Evolutionary conservation across 2,888 invertebrate genomes (phyloP).

Genomic region (Amblyjoppa proteus): DNA sequence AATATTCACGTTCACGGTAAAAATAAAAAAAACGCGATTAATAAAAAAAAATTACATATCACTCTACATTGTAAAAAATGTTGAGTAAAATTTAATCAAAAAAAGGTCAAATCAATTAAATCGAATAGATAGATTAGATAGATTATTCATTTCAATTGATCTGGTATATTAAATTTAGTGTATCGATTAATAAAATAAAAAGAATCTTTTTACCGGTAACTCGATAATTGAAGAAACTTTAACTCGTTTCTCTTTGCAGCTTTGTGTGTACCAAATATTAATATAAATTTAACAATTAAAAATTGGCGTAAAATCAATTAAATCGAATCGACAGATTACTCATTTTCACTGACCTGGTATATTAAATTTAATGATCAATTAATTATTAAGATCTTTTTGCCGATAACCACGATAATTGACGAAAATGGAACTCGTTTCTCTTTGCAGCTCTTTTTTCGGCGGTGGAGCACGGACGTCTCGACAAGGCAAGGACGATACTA

Average conservation of each 20-base stretch:
- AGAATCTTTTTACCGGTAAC: too few relatives aligned
- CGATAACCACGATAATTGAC: too few relatives aligned
- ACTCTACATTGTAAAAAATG: not conserved
- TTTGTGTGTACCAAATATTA: slow-evolving; percentile 82
- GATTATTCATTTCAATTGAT: slow-evolving; percentile 10
- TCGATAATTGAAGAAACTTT: too few relatives aligned
- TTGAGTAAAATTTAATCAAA: too few relatives aligned
- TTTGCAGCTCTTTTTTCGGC: slow-evolving; percentile 96
- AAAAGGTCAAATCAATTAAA: too few relatives aligned
- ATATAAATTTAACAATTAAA: too few relatives aligned
- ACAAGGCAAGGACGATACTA: slow-evolving; percentile 95
- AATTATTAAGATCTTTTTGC: too few relatives aligned
- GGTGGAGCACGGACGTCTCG: slow-evolving; percentile 97
- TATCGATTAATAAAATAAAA: not conserved
- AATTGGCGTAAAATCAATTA: too few relatives aligned
- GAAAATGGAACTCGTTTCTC: slow-evolving; percentile 73
- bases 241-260: slow-evolving; percentile 88
- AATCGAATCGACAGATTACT: not conserved
- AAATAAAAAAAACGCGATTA: slow-evolving; percentile 12
- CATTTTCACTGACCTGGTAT: slow-evolving; percentile 38
- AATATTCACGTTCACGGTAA: slow-evolving; percentile 84
- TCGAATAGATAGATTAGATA: too few relatives aligned
- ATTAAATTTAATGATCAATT: not conserved
- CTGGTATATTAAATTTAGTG: slow-evolving; percentile 33
- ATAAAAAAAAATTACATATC: not conserved